A percentile compares a stretch with the other conserved stretches of the same genome.
phyloP scores from a whole-genome alignment of 2,888 invertebrate species.

The Lymantria dispar region DNA sequence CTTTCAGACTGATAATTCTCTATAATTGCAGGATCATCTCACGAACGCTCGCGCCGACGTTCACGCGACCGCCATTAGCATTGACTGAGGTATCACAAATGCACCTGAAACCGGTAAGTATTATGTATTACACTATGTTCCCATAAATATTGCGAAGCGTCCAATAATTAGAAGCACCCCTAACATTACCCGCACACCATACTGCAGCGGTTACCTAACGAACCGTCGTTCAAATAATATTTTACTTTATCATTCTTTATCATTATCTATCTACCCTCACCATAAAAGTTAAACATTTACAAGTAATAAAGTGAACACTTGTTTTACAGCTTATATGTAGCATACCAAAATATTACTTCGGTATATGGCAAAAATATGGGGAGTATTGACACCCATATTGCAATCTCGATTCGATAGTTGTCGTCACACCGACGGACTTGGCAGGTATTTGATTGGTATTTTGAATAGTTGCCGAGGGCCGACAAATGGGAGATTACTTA shows the following conservation, averaged over 20 bases:
- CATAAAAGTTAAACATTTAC: conserved; percentile 49
- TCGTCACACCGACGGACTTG: conserved; percentile 80
- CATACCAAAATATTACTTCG: conserved; percentile 77
- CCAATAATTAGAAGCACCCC: conserved; percentile 12
- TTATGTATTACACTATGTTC: conserved; percentile 20
- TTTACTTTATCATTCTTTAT: conserved; percentile 23
- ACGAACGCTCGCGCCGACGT: conserved; percentile 70
- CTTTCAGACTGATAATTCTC: too few relatives aligned
- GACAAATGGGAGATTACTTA: conserved; percentile 42
- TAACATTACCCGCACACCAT: conserved; percentile 20
- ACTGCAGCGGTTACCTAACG: conserved; percentile 8
- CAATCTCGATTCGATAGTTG: conserved; percentile 75
- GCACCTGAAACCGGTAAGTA: conserved; percentile 76
- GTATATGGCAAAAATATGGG: conserved; percentile 76
- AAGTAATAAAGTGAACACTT: conserved; percentile 79
- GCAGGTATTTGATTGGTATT: conserved; percentile 82
- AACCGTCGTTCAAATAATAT: conserved; percentile 16
- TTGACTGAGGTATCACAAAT: conserved; percentile 81
- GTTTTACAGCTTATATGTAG: conserved; percentile 77
- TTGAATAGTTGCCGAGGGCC: conserved; percentile 65
- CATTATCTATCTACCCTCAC: conserved; percentile 35
- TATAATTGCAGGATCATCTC: conserved; percentile 54
- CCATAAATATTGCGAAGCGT: conserved; percentile 16
- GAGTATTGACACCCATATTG: conserved; percentile 62
- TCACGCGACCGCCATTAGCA: conserved; percentile 76